Base-by-base conservation (phyloP, 1,140 invertebrate genomes). In the Geopemphigus sp. region DNA sequence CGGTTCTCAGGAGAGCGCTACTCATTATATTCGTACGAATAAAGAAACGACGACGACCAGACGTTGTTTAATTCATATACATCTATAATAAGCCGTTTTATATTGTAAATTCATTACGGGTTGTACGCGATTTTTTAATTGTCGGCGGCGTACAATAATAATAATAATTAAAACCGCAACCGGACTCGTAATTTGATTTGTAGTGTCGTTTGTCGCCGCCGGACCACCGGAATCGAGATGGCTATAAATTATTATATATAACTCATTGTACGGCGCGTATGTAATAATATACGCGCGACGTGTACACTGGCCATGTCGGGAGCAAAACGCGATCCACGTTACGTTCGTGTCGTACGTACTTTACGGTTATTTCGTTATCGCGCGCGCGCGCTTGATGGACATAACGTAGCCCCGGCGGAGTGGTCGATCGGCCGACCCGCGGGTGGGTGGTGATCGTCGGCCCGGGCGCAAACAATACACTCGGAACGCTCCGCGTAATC, bases 51-150 rank as follows among this genome's bases (percentile, higher is more conserved):
- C 63, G 63, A 63, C 39, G 0, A 47, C 74, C 74, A 78, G 74
- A 78, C 74, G 74, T 78, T 78, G 74, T 78, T 63, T 78, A 78
- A 78, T 78, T 78, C 74, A 78, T 78, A 61, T 78, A 63, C 61
- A 78, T 50, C 50, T 47, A 70, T 50, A 22, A 78, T 59, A 57
- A 57, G 29, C 53, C 24, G 45, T 76, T 76, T 57, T 63, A 61
- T 78, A 50, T 78, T 78, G 74, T 78, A 78, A 78, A 78, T 78
- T 78, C 74, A 78, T 78, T 78, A 78, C 74, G 57, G 17, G 54
- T 50, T 76, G 17, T 64, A 19, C 45, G 63, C 74, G 26, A 78
- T 63, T 50, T 78, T 78, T 61, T 78, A 78, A 78, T 78, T 78
- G 74, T 78, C 57, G 22, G 17, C 32, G 29, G 5, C 47, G 63